These are phyloP conservation scores for Cryptoblepharus egeriae DNA, from an alignment of 2,797 vertebrate genomes.

Conservation along the genomic window DNA sequence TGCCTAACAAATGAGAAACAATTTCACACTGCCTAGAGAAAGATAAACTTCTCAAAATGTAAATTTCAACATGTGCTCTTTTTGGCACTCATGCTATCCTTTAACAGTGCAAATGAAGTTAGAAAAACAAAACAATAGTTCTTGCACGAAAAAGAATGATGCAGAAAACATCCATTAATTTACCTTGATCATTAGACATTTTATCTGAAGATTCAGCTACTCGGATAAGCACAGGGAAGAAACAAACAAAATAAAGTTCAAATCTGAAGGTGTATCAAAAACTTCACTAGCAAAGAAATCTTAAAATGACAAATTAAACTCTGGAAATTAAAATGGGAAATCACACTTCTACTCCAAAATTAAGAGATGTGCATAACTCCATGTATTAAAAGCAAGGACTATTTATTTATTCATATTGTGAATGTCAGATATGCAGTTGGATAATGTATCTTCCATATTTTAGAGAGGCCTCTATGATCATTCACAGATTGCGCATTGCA, in stretches of 20 bases:
- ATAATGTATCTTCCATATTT: too few species aligned
- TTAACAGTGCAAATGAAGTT: slow-evolving; percentile 10
- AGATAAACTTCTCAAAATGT: slow-evolving; percentile 37
- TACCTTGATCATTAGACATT: slow-evolving; percentile 99
- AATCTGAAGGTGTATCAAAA: slow-evolving; percentile 68
- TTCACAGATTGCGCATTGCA: neutral
- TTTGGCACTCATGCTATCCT: neutral
- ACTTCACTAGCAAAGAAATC: slow-evolving; percentile 36
- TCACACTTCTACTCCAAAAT: neutral
- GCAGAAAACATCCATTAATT: slow-evolving; percentile 77
- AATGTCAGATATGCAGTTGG: neutral
- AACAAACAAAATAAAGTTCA: slow-evolving; percentile 86
- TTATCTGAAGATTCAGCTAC: slow-evolving; percentile 99
- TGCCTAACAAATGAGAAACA: too few species aligned
- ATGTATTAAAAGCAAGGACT: neutral
- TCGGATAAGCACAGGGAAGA: slow-evolving; percentile 85
- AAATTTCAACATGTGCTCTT: slow-evolving; percentile 47
- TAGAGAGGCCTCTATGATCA: neutral
- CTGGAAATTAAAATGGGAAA: neutral
- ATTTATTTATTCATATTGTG: neutral
- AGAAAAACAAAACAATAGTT: slow-evolving; percentile 46
- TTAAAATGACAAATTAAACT: too few species aligned
- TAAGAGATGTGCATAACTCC: neutral
- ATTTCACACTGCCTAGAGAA: neutral
- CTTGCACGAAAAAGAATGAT: slow-evolving; percentile 64